Base-by-base conservation (phyloP, 2,797 vertebrate genomes). In the Danio albolineatus region DNA sequence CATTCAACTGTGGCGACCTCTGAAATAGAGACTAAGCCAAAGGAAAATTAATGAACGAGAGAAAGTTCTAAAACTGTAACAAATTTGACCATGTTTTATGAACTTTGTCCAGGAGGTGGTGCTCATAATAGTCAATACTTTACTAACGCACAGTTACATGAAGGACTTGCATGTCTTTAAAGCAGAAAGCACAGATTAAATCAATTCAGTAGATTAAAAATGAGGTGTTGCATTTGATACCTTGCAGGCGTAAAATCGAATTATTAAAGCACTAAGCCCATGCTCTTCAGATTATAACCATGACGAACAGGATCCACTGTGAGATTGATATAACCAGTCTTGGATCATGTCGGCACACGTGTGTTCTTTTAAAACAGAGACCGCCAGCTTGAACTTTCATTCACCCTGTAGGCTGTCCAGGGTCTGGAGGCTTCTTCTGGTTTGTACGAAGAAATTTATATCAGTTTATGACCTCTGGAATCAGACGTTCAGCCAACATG, bases 301-400 rank as follows among this genome's bases (percentile, higher is more conserved):
- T 82, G 74, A 43, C 60, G 9, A 73, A 77, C 5, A 60, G 48
- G 73, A 66, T 65, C 60, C 80, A 51, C 57, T 17, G 38, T 16
- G 19, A 72, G 60, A 46, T 60, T 36, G 49, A 56, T 17, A 36
- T 16, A 62, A 62, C 41, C 7, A 41, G 21, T 16, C 17, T 9
- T 80, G 41, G 60, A 53, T 48, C 61, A 41, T 66, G 53, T 71
- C 10, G 1, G 16, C 57, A 44, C 66, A 81, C n/a, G 0, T 61
- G 43, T 48, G 36, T 74, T 70, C 56, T 62, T 17, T 16, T 19
- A 62, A 69, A 72, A 12, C 57, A 51, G 28, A 28, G 12, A 36
- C 17, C 12, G 16, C n/a, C 48, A 73, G 28, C 36, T 4, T 59
- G 43, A 69, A 69, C 44, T 56, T 48, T 61, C 39, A 39, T 49